Evolutionary conservation across 2,113 vertebrate species (phyloP).

Genomic region (Apteryx mantelli): DNA sequence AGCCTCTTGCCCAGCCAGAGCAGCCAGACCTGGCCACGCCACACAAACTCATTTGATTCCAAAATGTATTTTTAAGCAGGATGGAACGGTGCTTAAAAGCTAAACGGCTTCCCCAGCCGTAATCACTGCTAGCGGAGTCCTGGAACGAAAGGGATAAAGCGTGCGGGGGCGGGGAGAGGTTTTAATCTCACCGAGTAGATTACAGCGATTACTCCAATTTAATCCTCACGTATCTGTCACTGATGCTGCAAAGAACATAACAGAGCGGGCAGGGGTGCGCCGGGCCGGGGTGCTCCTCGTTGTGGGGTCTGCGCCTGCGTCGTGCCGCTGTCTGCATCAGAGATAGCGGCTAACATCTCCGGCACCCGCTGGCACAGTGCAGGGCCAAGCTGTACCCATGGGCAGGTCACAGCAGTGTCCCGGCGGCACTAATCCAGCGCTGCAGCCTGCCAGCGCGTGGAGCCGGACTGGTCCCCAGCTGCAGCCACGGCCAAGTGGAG

Average conservation of each 20-base stretch:
- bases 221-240: conserved; percentile 75
- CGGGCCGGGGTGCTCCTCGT: accelerated
- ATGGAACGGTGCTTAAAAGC: conserved; percentile 38
- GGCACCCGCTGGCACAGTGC: too few relatives aligned
- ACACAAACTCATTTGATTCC: conserved; percentile 46
- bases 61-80: conserved; percentile 62
- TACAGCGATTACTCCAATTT: conserved; percentile 71
- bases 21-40: conserved; percentile 14
- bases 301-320: accelerated
- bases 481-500: too few relatives aligned
- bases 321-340: accelerated
- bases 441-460: background rate
- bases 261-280: background rate
- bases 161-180: background rate
- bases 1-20: conserved; percentile 26
- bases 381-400: background rate
- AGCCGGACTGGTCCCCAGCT: background rate
- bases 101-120: conserved; percentile 58
- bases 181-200: conserved; percentile 78
- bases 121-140: conserved; percentile 69
- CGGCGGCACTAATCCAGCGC: background rate
- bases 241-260: conserved; percentile 73
- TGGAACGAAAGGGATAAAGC: conserved; percentile 66
- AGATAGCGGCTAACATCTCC: background rate
- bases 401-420: background rate